These are phyloP conservation scores for Oryzias javanicus DNA, from an alignment of 2,113 vertebrate genomes.

Conservation along the genomic window DNA sequence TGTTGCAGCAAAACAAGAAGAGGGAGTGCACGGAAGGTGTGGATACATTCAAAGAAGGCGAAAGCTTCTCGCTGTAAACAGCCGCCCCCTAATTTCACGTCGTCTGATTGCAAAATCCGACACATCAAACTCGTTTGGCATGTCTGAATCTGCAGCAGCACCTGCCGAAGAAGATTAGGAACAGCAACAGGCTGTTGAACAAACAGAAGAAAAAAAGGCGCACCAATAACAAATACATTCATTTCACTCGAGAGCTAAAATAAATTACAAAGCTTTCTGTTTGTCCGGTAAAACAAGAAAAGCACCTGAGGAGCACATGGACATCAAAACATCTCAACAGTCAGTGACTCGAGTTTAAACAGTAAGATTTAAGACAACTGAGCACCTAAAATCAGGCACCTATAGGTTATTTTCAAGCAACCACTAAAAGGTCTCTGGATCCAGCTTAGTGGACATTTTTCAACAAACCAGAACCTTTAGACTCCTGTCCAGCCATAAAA, in stretches of 20 bases:
- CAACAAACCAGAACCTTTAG: not conserved
- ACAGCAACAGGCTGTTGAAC: no score
- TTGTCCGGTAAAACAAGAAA: not conserved
- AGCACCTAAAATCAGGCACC: not conserved
- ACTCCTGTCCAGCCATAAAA: not conserved
- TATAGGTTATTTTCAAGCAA: not conserved
- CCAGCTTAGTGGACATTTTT: not conserved
- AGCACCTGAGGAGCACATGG: conserved; percentile 2
- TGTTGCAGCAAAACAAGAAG: no score
- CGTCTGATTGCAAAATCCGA: no score
- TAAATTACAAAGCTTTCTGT: conserved; percentile 16
- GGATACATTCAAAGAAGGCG: no score
- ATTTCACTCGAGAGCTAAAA: conserved; percentile 11
- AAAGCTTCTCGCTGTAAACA: no score
- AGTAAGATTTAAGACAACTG: not conserved
- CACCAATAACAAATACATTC: conserved; percentile 53
- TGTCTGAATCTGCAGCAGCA: no score
- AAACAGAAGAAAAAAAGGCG: not conserved
- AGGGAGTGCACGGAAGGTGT: no score
- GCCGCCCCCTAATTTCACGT: no score
- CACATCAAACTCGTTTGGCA: no score
- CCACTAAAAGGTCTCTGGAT: not conserved
- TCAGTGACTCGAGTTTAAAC: no score
- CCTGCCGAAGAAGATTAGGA: no score
- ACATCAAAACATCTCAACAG: not conserved